Evolutionary conservation across 2,113 vertebrate species (phyloP), one percentile per base, ranked within the genome.

Genomic region (Conger conger): DNA sequence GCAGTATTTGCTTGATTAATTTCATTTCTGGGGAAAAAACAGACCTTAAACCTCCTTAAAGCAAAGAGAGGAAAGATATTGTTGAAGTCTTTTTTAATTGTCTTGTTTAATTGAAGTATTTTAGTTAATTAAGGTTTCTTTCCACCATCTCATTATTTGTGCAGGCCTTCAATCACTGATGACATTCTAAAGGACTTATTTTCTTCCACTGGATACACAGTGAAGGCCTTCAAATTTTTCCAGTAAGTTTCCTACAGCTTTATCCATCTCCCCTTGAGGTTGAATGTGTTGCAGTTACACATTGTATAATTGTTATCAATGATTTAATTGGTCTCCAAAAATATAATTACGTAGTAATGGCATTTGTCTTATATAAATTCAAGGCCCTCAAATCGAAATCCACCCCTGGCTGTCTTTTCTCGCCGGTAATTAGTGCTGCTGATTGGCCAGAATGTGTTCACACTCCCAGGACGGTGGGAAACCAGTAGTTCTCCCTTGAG

Each of bases 101-200:
- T 50, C 15, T 8, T 50, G 6, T 50, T 9, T 50, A 3, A 42
- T 42, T 42, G 9, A 50, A 50, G 11, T 50, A 13, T 50, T 9
- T 50, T 9, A 50, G 45, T 50, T 50, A 50, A 50, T 50, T 50
- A 9, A 50, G 6, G 15, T 50, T 50, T 50, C 20, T 63, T 37
- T n/a, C 60, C 60, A 42, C 27, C 78, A 16, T 86, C 60, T n/a
- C 27, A 11, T 16, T 45, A n/a, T 35, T 76, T 11, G 13, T n/a
- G 86, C 91, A 97, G 97, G 79, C 90, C 93, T 89, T 97, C 93
- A 85, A 91, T 95, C 84, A 95, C 94, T 57, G 93, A 92, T 76
- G 96, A 97, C 89, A 93, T 96, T 84, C 89, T 97, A 91, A 96
- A 95, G 92, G 94, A 93, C 8, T 95, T 97, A 88, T 97, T 97